phyloP scores from a whole-genome alignment of 2,888 invertebrate species.

The Phlogophora meticulosa region DNA sequence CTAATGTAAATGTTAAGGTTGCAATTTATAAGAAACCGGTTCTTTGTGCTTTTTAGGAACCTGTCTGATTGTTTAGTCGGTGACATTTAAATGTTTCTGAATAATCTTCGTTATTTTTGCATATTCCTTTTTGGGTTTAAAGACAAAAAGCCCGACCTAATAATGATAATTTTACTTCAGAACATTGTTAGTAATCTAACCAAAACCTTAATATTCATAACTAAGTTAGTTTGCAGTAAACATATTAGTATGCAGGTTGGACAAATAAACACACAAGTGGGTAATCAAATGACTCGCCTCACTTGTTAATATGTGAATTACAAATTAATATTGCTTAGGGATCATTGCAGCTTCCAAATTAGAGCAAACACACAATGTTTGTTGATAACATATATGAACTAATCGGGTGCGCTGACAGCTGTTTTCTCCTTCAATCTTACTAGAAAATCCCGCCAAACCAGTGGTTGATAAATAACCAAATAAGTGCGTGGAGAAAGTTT shows the following conservation, averaged over 20 bases:
- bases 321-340: background rate
- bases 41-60: conserved; percentile 30
- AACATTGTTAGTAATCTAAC: no score
- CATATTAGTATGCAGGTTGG: no score
- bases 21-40: conserved; percentile 48
- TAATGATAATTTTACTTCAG: no score
- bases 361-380: background rate
- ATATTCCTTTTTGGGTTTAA: background rate
- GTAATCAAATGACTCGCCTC: background rate
- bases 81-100: conserved; percentile 3
- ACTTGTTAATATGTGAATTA: background rate
- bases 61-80: conserved; percentile 14
- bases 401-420: background rate
- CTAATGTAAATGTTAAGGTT: conserved; percentile 64
- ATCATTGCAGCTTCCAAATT: background rate
- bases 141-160: background rate
- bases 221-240: no score
- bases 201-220: no score
- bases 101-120: background rate
- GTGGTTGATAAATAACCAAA: background rate
- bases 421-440: background rate
- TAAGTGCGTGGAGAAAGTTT: background rate
- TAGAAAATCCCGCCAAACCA: background rate
- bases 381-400: background rate
- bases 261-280: no score